Evolutionary conservation across 2,888 invertebrate genomes (phyloP).

Genomic region (Melikaiella ostensackeni): DNA sequence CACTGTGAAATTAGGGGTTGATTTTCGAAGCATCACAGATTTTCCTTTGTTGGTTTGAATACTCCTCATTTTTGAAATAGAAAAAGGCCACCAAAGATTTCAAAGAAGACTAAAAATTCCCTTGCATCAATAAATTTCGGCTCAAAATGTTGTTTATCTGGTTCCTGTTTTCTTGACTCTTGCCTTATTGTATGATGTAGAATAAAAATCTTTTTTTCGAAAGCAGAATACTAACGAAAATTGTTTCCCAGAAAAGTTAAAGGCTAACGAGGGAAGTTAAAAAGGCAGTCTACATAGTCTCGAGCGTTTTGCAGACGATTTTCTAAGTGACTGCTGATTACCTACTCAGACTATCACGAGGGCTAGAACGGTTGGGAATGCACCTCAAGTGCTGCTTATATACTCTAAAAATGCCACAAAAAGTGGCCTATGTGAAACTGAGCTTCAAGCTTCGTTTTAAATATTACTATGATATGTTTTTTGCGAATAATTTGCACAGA

Average conservation of each 20-base stretch:
- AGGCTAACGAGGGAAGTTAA: background rate
- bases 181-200: background rate
- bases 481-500: background rate
- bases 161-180: background rate
- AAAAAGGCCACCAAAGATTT: no score
- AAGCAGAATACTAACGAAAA: background rate
- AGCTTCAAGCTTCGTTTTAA: background rate
- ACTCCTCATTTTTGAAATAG: no score
- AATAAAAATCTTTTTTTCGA: background rate
- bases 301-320: slow-evolving; percentile 20
- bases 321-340: slow-evolving; percentile 32
- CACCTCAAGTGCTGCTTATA: slow-evolving; percentile 24
- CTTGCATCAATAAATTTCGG: no score
- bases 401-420: slow-evolving; percentile 12
- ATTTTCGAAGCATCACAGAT: no score
- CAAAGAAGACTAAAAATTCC: no score
- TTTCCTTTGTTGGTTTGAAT: no score
- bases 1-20: no score
- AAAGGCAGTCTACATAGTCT: background rate
- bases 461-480: background rate
- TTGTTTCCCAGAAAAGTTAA: background rate
- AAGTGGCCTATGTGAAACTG: background rate
- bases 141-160: no score
- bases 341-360: slow-evolving; percentile 23
- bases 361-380: slow-evolving; percentile 18